Conservation (phyloP, 2,113 vertebrate species). For the Pholis gunnellus region DNA sequence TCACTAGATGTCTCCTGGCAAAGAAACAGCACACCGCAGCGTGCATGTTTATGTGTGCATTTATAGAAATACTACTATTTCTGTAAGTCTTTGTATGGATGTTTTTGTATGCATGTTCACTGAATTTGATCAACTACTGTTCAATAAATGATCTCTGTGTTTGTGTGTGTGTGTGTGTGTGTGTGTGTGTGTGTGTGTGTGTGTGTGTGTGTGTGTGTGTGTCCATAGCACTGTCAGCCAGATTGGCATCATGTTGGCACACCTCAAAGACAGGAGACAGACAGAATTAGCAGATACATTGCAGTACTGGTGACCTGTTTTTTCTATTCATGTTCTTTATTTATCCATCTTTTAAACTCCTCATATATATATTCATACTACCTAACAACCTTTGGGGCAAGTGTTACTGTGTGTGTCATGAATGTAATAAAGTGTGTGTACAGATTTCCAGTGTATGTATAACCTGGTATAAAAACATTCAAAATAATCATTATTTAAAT, state of each 20-base stretch:
- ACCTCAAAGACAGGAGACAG: constrained; percentile 54
- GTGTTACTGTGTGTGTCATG: constrained; percentile 25
- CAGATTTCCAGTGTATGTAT: background rate
- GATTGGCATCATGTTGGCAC: constrained; percentile 58
- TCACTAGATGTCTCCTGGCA: constrained; percentile 46
- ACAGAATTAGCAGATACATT: constrained; percentile 43
- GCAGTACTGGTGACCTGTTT: constrained; percentile 31
- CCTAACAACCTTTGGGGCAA: constrained; percentile 18
- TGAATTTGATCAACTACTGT: constrained; percentile 17
- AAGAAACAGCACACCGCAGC: constrained; percentile 12
- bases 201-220: background rate
- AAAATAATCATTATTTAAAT: background rate
- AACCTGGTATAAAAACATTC: background rate
- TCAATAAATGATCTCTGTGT: background rate
- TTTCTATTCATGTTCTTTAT: constrained; percentile 33
- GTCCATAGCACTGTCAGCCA: constrained; percentile 34
- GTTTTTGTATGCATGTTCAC: background rate
- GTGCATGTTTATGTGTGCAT: constrained; percentile 16
- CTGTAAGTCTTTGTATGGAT: background rate
- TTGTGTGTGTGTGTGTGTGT: background rate
- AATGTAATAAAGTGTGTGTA: background rate
- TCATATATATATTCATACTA: constrained; percentile 53
- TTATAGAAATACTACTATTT: constrained; percentile 31
- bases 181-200: background rate
- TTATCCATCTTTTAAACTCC: constrained; percentile 43